Evolutionary conservation across 1,140 invertebrate species (phyloP).

Genomic region (Carposina sasakii): DNA sequence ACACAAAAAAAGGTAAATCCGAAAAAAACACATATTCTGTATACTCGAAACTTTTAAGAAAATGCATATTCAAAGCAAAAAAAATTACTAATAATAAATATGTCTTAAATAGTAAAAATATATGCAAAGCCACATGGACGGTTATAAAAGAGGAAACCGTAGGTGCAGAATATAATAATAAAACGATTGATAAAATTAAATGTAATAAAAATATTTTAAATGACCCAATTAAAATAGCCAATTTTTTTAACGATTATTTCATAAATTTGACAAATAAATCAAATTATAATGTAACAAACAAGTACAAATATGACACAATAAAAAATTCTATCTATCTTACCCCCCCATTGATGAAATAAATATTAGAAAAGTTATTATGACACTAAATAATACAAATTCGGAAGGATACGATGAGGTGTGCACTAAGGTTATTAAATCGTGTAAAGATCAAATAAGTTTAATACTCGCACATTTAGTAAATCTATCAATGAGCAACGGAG

Average conservation of each 20-base stretch:
- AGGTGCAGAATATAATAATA: background rate
- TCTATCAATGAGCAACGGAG: background rate
- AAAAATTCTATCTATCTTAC: background rate
- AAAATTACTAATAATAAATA: constrained; percentile 1
- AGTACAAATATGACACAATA: background rate
- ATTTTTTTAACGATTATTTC: background rate
- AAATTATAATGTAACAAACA: background rate
- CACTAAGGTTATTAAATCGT: background rate
- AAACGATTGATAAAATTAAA: background rate
- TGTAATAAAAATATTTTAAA: background rate
- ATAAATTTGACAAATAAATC: background rate
- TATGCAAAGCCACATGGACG: background rate
- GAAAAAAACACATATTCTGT: constrained; percentile 13
- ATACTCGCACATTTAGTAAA: background rate
- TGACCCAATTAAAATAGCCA: background rate
- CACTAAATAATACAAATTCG: background rate
- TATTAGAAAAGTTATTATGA: background rate
- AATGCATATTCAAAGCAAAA: constrained; percentile 18
- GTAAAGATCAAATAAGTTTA: background rate
- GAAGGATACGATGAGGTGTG: background rate
- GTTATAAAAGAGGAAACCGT: background rate
- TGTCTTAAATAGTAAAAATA: background rate
- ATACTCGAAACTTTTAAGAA: constrained; percentile 20
- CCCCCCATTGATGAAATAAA: background rate
- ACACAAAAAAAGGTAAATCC: constrained; percentile 3